Conservation (phyloP, 2,888 invertebrate species). For the Melitaea athalia region DNA sequence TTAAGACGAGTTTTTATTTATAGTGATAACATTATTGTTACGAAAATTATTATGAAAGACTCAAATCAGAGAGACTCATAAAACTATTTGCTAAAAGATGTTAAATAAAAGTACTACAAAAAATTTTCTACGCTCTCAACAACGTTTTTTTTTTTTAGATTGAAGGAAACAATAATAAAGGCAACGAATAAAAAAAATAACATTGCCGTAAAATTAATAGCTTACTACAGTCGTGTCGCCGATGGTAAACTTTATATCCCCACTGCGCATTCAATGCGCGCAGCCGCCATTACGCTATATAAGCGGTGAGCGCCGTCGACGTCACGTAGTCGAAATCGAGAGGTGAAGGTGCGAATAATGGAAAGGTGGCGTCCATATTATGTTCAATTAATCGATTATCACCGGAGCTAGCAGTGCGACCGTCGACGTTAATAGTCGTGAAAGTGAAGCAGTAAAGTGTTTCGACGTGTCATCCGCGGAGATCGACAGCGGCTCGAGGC, state of each 20-base stretch:
- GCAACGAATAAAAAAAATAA: neutral
- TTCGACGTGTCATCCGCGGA: conserved; percentile 78
- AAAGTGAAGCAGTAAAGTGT: conserved; percentile 75
- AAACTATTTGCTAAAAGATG: too few species aligned
- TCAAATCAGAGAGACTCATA: too few species aligned
- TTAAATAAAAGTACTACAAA: too few species aligned
- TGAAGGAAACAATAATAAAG: neutral
- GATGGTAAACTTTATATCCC: conserved; percentile 63
- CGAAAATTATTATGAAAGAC: too few species aligned
- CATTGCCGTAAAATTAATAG: neutral
- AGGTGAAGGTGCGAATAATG: conserved; percentile 78
- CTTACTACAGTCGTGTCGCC: conserved; percentile 20
- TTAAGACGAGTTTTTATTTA: too few species aligned
- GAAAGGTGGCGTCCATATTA: conserved; percentile 77
- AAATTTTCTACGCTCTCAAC: neutral
- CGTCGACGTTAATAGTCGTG: conserved; percentile 71
- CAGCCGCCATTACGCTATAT: conserved; percentile 73
- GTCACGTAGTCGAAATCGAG: conserved; percentile 80
- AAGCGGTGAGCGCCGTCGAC: conserved; percentile 64
- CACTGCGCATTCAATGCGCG: conserved; percentile 66
- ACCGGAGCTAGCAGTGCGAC: conserved; percentile 79
- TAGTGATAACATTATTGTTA: too few species aligned
- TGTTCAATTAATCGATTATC: conserved; percentile 74
- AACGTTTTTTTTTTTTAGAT: neutral
- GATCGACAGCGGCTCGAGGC: conserved; percentile 77